These are phyloP conservation scores for Meliscaeva auricollis DNA, from an alignment of 2,888 invertebrate genomes.

Conservation along the genomic window DNA sequence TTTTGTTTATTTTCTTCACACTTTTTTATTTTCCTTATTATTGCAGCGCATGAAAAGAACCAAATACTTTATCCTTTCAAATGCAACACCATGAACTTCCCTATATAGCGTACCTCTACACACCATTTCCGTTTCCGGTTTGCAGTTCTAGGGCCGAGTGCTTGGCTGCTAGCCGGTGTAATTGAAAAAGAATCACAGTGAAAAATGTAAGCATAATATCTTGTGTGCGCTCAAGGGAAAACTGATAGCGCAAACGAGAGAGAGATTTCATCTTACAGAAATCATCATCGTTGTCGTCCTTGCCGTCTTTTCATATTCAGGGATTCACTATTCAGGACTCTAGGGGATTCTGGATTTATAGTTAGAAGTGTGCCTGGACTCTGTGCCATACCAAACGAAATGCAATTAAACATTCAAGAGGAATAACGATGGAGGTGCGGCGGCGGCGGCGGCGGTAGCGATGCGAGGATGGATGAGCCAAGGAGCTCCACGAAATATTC, in stretches of 20 bases:
- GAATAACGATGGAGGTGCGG: conserved; percentile 36
- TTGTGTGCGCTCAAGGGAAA: conserved; percentile 50
- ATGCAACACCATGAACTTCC: conserved; percentile 58
- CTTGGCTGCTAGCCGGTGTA: conserved; percentile 38
- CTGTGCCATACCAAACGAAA: conserved; percentile 31
- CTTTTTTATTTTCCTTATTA: conserved; percentile 14
- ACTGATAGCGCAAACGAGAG: conserved; percentile 46
- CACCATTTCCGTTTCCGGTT: conserved; percentile 27
- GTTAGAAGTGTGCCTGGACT: conserved; percentile 7
- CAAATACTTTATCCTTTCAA: conserved; percentile 48
- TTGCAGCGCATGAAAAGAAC: conserved; percentile 12
- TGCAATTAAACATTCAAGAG: conserved; percentile 72
- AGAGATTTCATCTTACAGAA: conserved; percentile 66
- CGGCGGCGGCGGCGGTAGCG: background rate
- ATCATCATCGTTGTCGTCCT: conserved; percentile 7
- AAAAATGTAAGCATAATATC: conserved; percentile 68
- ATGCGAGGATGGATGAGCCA: background rate
- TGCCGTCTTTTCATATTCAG: conserved; percentile 28
- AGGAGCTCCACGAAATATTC: conserved; percentile 57
- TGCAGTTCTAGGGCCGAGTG: background rate
- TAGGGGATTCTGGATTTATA: too few species aligned
- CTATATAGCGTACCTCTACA: conserved; percentile 22
- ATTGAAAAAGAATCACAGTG: conserved; percentile 74
- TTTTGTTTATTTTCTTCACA: conserved; percentile 25
- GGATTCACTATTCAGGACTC: background rate